Evolutionary conservation across 2,113 vertebrate species (phyloP).

Genomic region (Rutilus rutilus): DNA sequence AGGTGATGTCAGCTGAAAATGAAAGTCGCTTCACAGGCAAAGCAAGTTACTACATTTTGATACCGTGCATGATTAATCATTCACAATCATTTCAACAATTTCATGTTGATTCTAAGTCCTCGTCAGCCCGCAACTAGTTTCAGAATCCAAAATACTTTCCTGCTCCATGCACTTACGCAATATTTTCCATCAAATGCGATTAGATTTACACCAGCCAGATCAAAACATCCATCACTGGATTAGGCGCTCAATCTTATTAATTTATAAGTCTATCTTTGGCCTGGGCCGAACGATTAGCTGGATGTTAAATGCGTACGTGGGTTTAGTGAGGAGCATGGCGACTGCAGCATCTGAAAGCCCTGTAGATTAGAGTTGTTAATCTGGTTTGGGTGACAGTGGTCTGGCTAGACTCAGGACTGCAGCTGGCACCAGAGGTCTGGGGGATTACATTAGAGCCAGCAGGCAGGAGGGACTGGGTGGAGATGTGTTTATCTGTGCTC

Average conservation of each 20-base stretch:
- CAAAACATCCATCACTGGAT: conserved; percentile 40
- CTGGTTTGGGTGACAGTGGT: conserved; percentile 72
- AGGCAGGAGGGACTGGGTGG: conserved; percentile 27
- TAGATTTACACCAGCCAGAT: conserved; percentile 37
- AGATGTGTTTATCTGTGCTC: conserved; percentile 29
- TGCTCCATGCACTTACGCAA: neutral
- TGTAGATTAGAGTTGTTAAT: conserved; percentile 71
- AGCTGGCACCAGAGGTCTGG: conserved; percentile 65
- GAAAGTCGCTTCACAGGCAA: neutral
- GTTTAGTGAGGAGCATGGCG: conserved; percentile 19
- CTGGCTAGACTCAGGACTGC: conserved; percentile 63
- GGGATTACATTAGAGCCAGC: conserved; percentile 67
- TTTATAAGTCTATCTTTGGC: conserved; percentile 29
- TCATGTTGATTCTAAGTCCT: neutral
- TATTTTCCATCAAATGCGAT: conserved; percentile 12
- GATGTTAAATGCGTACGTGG: conserved; percentile 19
- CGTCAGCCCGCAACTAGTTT: neutral
- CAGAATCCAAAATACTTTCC: conserved; percentile 7
- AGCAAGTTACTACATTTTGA: neutral
- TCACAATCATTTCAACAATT: neutral
- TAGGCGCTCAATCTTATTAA: conserved; percentile 22
- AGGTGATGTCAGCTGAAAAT: neutral
- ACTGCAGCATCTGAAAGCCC: conserved; percentile 62
- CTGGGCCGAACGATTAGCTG: conserved; percentile 18
- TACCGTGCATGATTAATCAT: neutral